These are phyloP conservation scores for Eilema sororculum DNA, from an alignment of 2,888 invertebrate genomes.

Conservation along the genomic window DNA sequence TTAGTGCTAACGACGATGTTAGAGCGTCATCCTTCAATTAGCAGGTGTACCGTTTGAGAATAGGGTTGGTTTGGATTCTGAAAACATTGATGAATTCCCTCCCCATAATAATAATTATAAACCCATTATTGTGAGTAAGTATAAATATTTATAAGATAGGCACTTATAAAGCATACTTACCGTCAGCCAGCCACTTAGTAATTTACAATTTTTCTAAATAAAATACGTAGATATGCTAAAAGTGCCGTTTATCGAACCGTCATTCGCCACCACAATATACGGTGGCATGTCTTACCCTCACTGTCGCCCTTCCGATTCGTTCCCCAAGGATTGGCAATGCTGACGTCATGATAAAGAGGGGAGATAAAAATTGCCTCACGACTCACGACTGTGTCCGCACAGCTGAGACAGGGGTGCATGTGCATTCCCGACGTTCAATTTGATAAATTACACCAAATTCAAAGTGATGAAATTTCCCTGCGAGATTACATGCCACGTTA, in stretches of 20 bases:
- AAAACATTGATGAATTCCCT: too few species aligned
- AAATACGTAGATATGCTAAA: conserved; percentile 51
- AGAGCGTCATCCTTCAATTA: not conserved
- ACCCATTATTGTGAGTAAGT: too few species aligned
- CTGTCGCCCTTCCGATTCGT: conserved; percentile 66
- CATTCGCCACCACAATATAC: conserved; percentile 66
- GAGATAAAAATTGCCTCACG: conserved; percentile 78
- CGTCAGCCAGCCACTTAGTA: conserved; percentile 22
- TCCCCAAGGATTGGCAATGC: conserved; percentile 71
- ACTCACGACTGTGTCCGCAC: conserved; percentile 64
- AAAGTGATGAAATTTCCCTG: conserved; percentile 73
- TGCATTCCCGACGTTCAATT: conserved; percentile 76
- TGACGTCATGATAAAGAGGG: conserved; percentile 65
- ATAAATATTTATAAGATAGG: not conserved
- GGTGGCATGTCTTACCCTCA: conserved; percentile 57
- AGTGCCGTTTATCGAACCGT: conserved; percentile 62
- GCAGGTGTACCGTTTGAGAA: too few species aligned
- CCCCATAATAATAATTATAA: too few species aligned
- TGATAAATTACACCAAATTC: conserved; percentile 82
- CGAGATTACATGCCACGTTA: conserved; percentile 61
- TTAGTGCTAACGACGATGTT: too few species aligned
- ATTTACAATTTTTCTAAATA: conserved; percentile 51
- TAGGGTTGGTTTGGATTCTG: too few species aligned
- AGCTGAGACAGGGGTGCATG: conserved; percentile 79
- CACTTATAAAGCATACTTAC: conserved; percentile 19